These are phyloP conservation scores for Vombatus ursinus DNA, from an alignment of 2,113 vertebrate genomes.

Conservation along the genomic window DNA sequence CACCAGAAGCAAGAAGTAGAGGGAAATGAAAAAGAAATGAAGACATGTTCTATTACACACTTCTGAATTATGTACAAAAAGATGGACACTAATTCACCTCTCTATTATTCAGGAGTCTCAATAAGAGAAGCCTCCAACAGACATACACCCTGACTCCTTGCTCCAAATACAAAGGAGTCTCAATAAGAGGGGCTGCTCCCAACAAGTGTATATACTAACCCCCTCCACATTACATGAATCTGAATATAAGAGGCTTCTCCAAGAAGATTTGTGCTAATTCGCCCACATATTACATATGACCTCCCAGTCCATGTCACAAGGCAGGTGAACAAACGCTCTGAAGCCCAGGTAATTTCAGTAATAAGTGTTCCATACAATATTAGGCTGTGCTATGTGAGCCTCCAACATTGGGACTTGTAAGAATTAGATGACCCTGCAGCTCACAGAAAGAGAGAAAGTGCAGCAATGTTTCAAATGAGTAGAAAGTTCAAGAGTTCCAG, in stretches of 20 bases:
- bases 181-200: background rate
- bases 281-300: background rate
- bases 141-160: background rate
- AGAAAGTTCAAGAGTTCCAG: constrained; percentile 9
- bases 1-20: background rate
- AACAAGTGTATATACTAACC: background rate
- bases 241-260: background rate
- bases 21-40: background rate
- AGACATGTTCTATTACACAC: background rate
- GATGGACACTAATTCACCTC: background rate
- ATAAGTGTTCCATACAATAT: background rate
- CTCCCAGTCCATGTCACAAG: background rate
- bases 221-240: background rate
- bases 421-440: background rate
- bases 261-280: background rate
- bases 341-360: background rate
- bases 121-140: background rate
- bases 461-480: background rate
- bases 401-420: background rate
- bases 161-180: background rate
- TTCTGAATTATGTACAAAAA: background rate
- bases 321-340: background rate
- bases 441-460: background rate
- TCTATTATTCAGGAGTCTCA: background rate
- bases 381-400: background rate